Evolutionary conservation across 2,888 invertebrate genomes (phyloP).

Genomic region (Allygus modestus): DNA sequence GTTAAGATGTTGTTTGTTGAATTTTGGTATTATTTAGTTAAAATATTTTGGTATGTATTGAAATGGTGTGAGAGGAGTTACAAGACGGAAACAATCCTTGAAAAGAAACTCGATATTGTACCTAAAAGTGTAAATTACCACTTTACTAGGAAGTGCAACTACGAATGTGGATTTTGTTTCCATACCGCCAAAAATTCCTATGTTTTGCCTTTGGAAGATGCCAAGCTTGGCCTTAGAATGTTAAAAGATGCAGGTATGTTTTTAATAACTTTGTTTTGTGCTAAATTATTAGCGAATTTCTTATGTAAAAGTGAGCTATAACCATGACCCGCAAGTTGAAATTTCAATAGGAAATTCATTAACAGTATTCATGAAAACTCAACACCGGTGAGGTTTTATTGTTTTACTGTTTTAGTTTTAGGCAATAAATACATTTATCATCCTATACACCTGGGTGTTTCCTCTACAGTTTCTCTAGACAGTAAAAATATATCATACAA

Average conservation of each 20-base stretch:
- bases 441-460: no score
- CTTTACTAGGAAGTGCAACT: conserved; percentile 77
- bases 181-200: conserved; percentile 77
- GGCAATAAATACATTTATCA: no score
- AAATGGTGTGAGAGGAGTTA: not conserved
- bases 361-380: no score
- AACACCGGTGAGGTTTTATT: no score
- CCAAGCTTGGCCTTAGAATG: conserved; percentile 74
- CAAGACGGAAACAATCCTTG: not conserved
- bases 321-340: no score
- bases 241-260: conserved; percentile 73
- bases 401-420: no score
- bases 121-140: conserved; percentile 76
- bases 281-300: not conserved
- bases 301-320: not conserved
- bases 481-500: no score
- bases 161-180: conserved; percentile 77
- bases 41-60: not conserved
- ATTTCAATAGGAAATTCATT: no score
- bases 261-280: not conserved
- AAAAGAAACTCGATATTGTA: not conserved
- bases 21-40: not conserved
- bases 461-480: no score
- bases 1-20: not conserved
- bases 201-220: conserved; percentile 75